A percentile compares a stretch with the other conserved stretches of the same genome.
Conservation (phyloP, 1,140 invertebrate species). For the Cherax quadricarinatus region DNA sequence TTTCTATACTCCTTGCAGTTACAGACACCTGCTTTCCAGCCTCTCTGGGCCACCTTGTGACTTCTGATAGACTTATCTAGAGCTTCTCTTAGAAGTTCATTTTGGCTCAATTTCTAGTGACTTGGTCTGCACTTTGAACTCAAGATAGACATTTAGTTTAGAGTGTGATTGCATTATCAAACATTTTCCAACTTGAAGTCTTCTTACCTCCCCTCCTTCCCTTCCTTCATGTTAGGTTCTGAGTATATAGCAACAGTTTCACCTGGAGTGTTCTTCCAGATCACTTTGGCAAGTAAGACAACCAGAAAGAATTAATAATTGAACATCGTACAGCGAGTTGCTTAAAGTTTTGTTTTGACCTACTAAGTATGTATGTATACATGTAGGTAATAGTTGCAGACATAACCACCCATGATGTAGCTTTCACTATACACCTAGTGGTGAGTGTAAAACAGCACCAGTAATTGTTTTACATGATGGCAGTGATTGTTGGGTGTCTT, state of each 20-base stretch:
- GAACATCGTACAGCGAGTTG: not conserved
- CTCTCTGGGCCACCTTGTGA: constrained; percentile 43
- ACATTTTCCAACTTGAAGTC: not conserved
- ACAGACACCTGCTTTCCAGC: constrained; percentile 39
- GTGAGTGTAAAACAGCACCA: too few species aligned
- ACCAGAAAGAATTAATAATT: not conserved
- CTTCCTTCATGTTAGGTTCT: not conserved
- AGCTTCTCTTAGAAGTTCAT: constrained; percentile 26
- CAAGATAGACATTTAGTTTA: constrained; percentile 10
- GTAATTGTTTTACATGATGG: too few species aligned
- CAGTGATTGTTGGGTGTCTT: too few species aligned
- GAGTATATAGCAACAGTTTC: not conserved
- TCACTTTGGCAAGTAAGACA: constrained; percentile 16
- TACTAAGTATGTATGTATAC: too few species aligned
- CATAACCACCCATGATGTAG: too few species aligned
- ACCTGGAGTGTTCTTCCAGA: constrained; percentile 3
- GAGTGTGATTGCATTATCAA: not conserved
- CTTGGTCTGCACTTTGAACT: constrained; percentile 40
- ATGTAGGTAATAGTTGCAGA: too few species aligned
- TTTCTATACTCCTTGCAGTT: constrained; percentile 16
- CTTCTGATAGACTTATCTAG: constrained; percentile 15
- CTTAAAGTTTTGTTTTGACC: not conserved
- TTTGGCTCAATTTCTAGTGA: constrained; percentile 27
- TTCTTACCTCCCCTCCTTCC: not conserved
- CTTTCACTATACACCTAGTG: too few species aligned